Conservation (phyloP, 2,888 invertebrate species). For the Neria commutata region DNA sequence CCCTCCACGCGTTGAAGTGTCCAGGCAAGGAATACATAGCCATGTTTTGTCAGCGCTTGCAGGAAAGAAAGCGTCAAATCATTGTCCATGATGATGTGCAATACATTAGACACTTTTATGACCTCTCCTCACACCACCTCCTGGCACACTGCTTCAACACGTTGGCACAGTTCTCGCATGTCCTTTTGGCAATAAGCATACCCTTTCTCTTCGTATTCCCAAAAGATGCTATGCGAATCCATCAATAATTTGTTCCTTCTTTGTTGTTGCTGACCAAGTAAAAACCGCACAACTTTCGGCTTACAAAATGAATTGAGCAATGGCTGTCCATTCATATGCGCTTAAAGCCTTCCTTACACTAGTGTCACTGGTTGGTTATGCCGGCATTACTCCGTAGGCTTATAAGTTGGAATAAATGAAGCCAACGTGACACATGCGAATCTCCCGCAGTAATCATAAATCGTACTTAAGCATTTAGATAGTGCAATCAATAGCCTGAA, state of each 20-base stretch:
- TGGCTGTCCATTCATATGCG: too few species aligned
- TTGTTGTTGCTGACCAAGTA: background rate
- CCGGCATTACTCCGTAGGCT: too few species aligned
- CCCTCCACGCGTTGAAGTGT: background rate
- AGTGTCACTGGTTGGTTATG: too few species aligned
- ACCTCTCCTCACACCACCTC: too few species aligned
- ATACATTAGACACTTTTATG: too few species aligned
- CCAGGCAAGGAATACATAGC: background rate
- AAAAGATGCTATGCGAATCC: background rate
- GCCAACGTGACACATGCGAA: background rate
- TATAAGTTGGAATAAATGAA: background rate
- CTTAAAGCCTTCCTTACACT: too few species aligned
- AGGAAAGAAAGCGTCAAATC: slow-evolving; percentile 47
- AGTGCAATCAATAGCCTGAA: too few species aligned
- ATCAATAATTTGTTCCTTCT: background rate
- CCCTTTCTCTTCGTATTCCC: background rate
- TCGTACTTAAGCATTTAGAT: too few species aligned
- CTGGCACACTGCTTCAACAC: slow-evolving; percentile 25
- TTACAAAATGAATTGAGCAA: too few species aligned
- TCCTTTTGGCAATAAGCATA: background rate
- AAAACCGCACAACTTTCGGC: background rate
- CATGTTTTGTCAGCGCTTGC: background rate
- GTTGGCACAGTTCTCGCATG: background rate
- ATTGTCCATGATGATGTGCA: slow-evolving; percentile 51
- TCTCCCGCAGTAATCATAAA: too few species aligned